phyloP scores from a whole-genome alignment of 2,888 invertebrate genomes.

The Acronicta psi region DNA sequence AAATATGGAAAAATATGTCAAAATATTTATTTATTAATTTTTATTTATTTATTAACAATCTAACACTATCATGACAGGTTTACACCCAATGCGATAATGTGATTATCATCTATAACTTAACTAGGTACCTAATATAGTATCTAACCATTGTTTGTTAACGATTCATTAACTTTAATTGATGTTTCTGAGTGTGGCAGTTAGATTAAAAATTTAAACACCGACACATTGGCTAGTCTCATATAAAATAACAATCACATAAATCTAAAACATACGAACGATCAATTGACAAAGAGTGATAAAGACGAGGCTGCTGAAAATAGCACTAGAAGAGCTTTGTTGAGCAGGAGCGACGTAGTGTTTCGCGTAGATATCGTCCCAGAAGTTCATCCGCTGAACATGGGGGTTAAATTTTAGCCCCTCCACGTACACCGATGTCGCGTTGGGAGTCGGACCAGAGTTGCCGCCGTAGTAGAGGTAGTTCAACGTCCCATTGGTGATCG shows the following conservation, averaged over 20 bases:
- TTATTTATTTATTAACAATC: too few relatives aligned
- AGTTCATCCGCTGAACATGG: conserved; percentile 62
- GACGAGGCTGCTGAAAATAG: conserved; percentile 46
- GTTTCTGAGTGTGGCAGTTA: too few relatives aligned
- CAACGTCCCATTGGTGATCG: conserved; percentile 50
- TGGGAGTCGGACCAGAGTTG: conserved; percentile 31
- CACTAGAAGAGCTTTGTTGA: conserved; percentile 56
- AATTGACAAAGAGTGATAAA: conserved; percentile 57
- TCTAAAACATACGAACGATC: conserved; percentile 56
- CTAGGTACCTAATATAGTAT: too few relatives aligned
- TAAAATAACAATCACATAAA: conserved; percentile 3
- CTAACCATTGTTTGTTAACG: too few relatives aligned
- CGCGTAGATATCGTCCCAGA: conserved; percentile 67
- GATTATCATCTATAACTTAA: too few relatives aligned
- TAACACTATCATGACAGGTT: too few relatives aligned
- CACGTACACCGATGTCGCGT: conserved; percentile 23
- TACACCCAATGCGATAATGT: too few relatives aligned
- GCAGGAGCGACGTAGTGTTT: conserved; percentile 65
- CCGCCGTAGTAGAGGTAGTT: conserved; percentile 65
- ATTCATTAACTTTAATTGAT: too few relatives aligned
- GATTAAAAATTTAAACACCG: too few relatives aligned
- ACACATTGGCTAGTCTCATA: too few relatives aligned
- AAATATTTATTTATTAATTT: too few relatives aligned
- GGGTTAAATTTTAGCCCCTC: conserved; percentile 65
- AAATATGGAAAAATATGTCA: too few relatives aligned